Evolutionary conservation across 1,140 invertebrate genomes (phyloP), one percentile per base, ranked within the genome.

Genomic region (Neodiprion fabricii): DNA sequence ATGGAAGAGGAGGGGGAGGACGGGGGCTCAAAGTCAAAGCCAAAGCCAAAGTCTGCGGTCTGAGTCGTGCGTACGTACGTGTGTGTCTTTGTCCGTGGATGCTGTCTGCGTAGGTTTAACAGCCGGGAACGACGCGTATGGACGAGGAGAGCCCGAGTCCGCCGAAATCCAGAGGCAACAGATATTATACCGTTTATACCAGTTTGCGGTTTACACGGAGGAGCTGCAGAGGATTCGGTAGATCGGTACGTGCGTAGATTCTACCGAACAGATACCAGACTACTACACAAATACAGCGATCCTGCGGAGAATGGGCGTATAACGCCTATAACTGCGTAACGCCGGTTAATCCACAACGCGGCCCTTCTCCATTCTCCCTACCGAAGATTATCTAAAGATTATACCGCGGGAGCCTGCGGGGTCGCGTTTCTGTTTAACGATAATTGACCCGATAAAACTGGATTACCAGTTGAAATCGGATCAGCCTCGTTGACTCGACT

Each of bases 11-110:
- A 53, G 50, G 50, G 50, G 50, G 50, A 53, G 10, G 50, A 10
- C n/a, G 50, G 50, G 50, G n/a, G 53, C 53, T 61, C 53, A 61
- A 61, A 61, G 53, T 61, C 53, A 61, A 61, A 61, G 53, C 53
- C 53, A 61, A 17, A 61, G 53, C 53, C 53, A 17, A 17, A 61
- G 53, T 9, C 53, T 61, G 53, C 53, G 53, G 53, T 61, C 9
- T 61, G 11, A 61, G 28, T 1, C 28, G 28, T 40, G 28, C 28
- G 28, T 40, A 5, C 28, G 28, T 40, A 5, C 28, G 28, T 40
- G 28, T 40, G 28, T 5, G 28, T 40, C 2, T 5, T 40, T 21
- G 17, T 21, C 17, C 17, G 17, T 21, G 17, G 17, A 5, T 40
- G 28, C 28, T 40, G 28, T 40, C 28, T 40, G 28, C 28, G 28